Evolutionary conservation across 2,888 invertebrate genomes (phyloP).

Genomic region (Pseudanteris insignis): DNA sequence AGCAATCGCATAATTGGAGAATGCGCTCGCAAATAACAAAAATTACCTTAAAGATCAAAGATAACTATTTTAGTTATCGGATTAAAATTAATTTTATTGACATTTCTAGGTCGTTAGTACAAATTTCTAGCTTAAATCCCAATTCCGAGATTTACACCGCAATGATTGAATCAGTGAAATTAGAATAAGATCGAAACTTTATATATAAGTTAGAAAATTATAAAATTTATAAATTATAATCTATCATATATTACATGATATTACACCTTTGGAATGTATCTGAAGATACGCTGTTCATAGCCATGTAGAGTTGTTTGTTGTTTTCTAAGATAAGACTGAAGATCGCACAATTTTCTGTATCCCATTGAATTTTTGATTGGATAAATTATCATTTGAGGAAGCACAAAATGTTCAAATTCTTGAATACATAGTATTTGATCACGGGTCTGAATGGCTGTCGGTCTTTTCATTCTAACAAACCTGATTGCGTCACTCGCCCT

Average conservation of each 20-base stretch:
- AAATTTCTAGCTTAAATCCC: no score
- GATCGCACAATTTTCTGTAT: conserved; percentile 65
- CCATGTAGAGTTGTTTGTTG: conserved; percentile 81
- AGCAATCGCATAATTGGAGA: conserved; percentile 75
- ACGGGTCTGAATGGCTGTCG: conserved; percentile 83
- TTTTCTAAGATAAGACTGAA: conserved; percentile 75
- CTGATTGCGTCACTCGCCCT: conserved; percentile 83
- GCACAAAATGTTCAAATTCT: conserved; percentile 82
- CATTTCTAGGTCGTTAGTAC: no score
- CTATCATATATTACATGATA: no score
- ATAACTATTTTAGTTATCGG: background rate
- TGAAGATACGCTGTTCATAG: conserved; percentile 78
- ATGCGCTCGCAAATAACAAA: conserved; percentile 81
- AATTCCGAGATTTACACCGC: no score
- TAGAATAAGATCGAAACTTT: no score
- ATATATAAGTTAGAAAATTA: no score
- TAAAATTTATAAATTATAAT: no score
- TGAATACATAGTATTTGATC: conserved; percentile 84
- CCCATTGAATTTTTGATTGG: conserved; percentile 72
- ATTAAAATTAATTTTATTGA: background rate
- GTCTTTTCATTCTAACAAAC: conserved; percentile 79
- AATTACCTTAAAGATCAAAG: conserved; percentile 71
- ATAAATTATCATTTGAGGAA: conserved; percentile 80
- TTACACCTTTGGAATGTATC: conserved; percentile 81
- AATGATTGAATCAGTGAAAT: no score